phyloP scores from a whole-genome alignment of 30 jellyfish, hydroid and myxozoan species.

The Chrysaora quinquecirrha region DNA sequence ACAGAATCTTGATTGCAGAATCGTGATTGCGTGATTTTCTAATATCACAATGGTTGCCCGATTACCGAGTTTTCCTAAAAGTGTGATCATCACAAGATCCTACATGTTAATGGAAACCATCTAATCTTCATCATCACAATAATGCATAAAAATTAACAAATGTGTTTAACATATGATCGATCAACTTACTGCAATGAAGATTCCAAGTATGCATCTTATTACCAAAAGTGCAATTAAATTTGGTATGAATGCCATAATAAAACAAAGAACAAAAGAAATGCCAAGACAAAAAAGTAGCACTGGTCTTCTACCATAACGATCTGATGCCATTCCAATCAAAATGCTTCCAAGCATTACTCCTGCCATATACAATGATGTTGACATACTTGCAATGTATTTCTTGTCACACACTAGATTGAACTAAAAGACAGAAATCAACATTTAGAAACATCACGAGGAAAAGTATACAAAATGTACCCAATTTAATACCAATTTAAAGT shows the following conservation, averaged over 20 bases:
- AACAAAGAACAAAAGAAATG: constrained; percentile 20
- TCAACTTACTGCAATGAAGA: constrained; percentile 62
- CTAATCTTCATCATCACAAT: too few relatives aligned
- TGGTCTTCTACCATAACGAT: constrained; percentile 76
- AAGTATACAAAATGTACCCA: too few relatives aligned
- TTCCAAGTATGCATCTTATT: constrained; percentile 56
- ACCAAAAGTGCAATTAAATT: constrained; percentile 25
- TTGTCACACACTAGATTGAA: constrained; percentile 76
- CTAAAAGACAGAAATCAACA: constrained; percentile 17
- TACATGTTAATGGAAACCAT: too few relatives aligned
- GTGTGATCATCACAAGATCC: too few relatives aligned
- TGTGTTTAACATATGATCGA: too few relatives aligned
- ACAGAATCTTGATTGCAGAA: too few relatives aligned
- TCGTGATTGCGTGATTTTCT: too few relatives aligned
- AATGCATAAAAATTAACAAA: neutral
- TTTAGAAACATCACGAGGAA: too few relatives aligned
- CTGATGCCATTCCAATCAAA: constrained; percentile 64
- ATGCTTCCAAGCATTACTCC: constrained; percentile 88
- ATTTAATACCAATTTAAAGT: too few relatives aligned
- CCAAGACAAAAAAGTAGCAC: constrained; percentile 30
- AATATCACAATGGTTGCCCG: too few relatives aligned
- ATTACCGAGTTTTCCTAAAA: too few relatives aligned
- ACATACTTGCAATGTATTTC: constrained; percentile 37
- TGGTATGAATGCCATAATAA: constrained; percentile 23
- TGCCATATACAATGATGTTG: constrained; percentile 70